Conservation (phyloP, 1,140 invertebrate species). For the Octopus sinensis region DNA sequence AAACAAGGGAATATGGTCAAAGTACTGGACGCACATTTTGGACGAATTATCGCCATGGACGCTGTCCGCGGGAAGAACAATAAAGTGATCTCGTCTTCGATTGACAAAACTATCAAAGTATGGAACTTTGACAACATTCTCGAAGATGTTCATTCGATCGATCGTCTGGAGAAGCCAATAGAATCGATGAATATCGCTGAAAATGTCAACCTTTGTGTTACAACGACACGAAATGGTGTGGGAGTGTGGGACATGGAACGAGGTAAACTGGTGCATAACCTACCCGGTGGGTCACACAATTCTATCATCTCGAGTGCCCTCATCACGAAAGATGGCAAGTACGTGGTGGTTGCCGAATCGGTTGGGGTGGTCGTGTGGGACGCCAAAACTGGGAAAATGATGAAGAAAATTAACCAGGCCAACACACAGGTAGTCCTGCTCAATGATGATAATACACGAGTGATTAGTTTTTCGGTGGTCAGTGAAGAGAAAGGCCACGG, state of each 20-base stretch:
- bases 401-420: slow-evolving; percentile 69
- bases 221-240: slow-evolving; percentile 74
- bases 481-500: slow-evolving; percentile 35
- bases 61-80: slow-evolving; percentile 81
- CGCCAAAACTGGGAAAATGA: slow-evolving; percentile 74
- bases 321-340: slow-evolving; percentile 80
- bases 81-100: slow-evolving; percentile 90
- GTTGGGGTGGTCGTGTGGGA: slow-evolving; percentile 92
- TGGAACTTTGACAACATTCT: slow-evolving; percentile 99
- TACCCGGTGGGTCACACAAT: slow-evolving; percentile 87
- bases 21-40: slow-evolving; percentile 93
- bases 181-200: slow-evolving; percentile 69
- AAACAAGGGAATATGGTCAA: slow-evolving; percentile 73
- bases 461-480: slow-evolving; percentile 74
- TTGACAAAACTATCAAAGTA: slow-evolving; percentile 95
- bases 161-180: slow-evolving; percentile 91
- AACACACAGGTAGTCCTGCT: slow-evolving; percentile 83
- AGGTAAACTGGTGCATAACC: slow-evolving; percentile 74
- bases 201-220: slow-evolving; percentile 46
- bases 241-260: slow-evolving; percentile 91
- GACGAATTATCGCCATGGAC: slow-evolving; percentile 87
- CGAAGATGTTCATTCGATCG: slow-evolving; percentile 93
- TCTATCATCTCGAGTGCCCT: slow-evolving; percentile 84
- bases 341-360: slow-evolving; percentile 84
- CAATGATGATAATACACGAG: slow-evolving; percentile 77